Percentiles rank a stretch among this genome's conserved stretches.
Conservation (phyloP, 92 coral and sea anemone species). For the Phenganax stokvisi region DNA sequence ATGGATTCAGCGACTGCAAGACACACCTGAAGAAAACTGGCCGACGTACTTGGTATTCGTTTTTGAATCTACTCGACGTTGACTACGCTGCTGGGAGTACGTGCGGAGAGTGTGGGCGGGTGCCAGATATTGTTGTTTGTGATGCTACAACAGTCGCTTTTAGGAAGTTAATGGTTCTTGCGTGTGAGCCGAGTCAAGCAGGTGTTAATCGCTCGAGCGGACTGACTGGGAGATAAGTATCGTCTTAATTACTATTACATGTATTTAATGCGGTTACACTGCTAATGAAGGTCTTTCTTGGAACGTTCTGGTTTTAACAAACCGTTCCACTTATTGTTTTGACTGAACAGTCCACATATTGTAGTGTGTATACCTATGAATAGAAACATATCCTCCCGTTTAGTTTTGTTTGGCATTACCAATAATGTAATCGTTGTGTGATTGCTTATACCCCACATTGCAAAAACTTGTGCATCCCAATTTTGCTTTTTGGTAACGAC, state of each 20-base stretch:
- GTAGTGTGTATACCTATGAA: too few species aligned
- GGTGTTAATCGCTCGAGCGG: background rate
- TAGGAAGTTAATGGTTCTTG: constrained; percentile 3
- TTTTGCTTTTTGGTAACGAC: too few species aligned
- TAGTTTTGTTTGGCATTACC: too few species aligned
- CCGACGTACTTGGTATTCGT: constrained; percentile 21
- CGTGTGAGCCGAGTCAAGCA: background rate
- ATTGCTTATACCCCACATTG: too few species aligned
- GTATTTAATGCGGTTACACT: background rate
- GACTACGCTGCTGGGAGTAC: constrained; percentile 8
- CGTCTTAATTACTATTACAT: background rate
- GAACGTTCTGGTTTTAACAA: background rate
- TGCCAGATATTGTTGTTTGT: constrained; percentile 14
- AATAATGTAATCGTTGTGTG: too few species aligned
- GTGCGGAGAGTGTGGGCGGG: constrained; percentile 17
- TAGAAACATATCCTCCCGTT: too few species aligned
- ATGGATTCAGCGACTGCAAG: background rate
- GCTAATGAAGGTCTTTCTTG: background rate
- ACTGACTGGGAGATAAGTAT: constrained; percentile 18
- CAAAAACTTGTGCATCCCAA: too few species aligned
- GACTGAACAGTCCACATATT: too few species aligned
- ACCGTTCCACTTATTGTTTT: too few species aligned
- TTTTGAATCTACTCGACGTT: constrained; percentile 2
- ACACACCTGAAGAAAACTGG: background rate
- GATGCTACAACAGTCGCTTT: constrained; percentile 25